Percentiles rank a stretch among this genome's conserved stretches.
Conservation (phyloP, 2,888 invertebrate genomes). For the Nineta flava region DNA sequence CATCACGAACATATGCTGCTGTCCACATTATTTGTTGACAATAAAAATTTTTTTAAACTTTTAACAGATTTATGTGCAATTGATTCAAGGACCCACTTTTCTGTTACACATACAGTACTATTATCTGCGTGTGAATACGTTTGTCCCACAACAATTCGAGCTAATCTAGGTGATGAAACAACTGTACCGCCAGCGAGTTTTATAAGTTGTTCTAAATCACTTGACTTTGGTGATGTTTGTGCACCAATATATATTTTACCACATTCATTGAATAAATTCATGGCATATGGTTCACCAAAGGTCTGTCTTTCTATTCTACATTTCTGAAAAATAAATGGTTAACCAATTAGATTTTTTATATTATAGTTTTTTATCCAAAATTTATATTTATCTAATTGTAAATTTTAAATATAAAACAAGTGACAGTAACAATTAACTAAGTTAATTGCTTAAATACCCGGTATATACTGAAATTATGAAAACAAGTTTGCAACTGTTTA, state of each 20-base stretch:
- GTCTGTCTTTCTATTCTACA: conserved; percentile 43
- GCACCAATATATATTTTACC: conserved; percentile 39
- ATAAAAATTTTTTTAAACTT: neutral
- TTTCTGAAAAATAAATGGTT: conserved; percentile 28
- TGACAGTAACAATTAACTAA: too few relatives aligned
- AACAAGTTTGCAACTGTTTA: too few relatives aligned
- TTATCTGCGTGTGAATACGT: conserved; percentile 12
- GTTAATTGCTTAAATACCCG: too few relatives aligned
- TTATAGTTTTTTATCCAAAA: neutral
- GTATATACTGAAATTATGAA: too few relatives aligned
- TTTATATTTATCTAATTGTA: neutral
- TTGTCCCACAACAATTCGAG: conserved; percentile 38
- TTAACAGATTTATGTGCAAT: conserved; percentile 31
- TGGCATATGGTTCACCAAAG: conserved; percentile 37
- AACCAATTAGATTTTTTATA: neutral
- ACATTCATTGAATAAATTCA: conserved; percentile 40
- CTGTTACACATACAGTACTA: conserved; percentile 30
- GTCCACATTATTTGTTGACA: too few relatives aligned
- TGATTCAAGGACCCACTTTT: conserved; percentile 47
- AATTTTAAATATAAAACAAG: neutral
- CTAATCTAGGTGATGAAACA: conserved; percentile 28
- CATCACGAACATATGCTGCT: too few relatives aligned
- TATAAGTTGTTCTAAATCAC: conserved; percentile 39
- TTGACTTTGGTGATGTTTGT: conserved; percentile 30
- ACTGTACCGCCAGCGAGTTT: conserved; percentile 38